phyloP scores from a whole-genome alignment of 2,888 invertebrate genomes.

The Seira musarum region DNA sequence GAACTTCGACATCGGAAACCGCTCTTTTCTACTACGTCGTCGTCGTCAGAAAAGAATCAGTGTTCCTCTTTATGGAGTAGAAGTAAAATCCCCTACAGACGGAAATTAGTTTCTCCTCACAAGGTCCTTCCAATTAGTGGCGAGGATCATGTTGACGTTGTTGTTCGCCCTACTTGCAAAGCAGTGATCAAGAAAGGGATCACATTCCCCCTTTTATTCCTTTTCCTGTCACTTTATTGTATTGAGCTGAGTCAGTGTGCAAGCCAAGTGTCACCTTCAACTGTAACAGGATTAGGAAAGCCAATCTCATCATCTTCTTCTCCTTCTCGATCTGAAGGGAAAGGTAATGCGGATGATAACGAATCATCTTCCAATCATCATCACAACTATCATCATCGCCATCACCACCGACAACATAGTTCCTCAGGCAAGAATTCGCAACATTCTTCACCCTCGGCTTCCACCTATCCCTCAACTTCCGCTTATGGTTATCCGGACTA shows the following conservation, averaged over 20 bases:
- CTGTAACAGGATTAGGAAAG: conserved; percentile 51
- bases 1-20: neutral
- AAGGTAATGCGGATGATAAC: conserved; percentile 25
- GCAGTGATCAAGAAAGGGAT: conserved; percentile 12
- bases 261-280: conserved; percentile 48
- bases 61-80: neutral
- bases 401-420: conserved; percentile 21
- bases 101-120: conserved; percentile 42
- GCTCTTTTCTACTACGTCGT: neutral
- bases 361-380: conserved; percentile 32
- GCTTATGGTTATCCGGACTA: conserved; percentile 37
- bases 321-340: neutral
- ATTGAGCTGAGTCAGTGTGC: conserved; percentile 36
- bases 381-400: conserved; percentile 8
- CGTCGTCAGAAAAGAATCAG: neutral
- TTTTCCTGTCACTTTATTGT: conserved; percentile 36
- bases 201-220: conserved; percentile 28
- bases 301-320: conserved; percentile 20
- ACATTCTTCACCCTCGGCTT: conserved; percentile 11
- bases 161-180: neutral
- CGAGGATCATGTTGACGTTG: neutral
- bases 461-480: conserved; percentile 20
- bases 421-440: conserved; percentile 41
- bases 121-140: conserved; percentile 6
- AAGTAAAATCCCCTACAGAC: neutral